These are phyloP conservation scores for Ptilonorhynchus violaceus DNA, from an alignment of 2,113 vertebrate species.

Conservation along the genomic window DNA sequence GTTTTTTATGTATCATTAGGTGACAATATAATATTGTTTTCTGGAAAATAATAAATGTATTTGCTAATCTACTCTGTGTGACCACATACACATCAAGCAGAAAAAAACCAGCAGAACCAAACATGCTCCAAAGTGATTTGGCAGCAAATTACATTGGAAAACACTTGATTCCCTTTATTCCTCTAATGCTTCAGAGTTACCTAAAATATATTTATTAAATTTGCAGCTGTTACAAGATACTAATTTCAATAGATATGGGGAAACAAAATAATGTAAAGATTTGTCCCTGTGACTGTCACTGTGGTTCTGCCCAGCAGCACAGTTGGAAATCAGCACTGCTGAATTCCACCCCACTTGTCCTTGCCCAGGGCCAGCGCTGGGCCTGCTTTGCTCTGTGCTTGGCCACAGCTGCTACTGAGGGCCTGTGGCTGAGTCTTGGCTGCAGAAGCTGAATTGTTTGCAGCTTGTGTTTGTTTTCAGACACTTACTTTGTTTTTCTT, in stretches of 20 bases:
- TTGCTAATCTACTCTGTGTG: not conserved
- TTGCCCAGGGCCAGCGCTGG: not conserved
- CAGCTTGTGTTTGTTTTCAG: not conserved
- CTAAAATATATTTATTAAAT: not conserved
- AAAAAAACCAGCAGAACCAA: not conserved
- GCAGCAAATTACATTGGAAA: not conserved
- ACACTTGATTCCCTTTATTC: not conserved
- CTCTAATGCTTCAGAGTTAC: not conserved
- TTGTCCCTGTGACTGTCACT: not conserved
- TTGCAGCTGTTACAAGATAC: not conserved
- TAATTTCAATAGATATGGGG: not conserved
- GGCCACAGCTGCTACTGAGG: not conserved
- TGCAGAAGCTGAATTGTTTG: not conserved
- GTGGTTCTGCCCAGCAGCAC: not conserved
- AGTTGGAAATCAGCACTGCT: not conserved
- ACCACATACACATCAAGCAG: not conserved
- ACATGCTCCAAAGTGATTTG: not conserved
- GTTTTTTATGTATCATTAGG: not conserved
- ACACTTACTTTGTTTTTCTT: not conserved
- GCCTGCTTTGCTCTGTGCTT: not conserved
- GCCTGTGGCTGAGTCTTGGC: not conserved
- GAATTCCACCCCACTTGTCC: not conserved
- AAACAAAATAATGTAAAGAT: not conserved
- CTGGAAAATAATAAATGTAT: not conserved
- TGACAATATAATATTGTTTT: not conserved